These are phyloP conservation scores for Paragorgia papillata DNA, from an alignment of 92 coral and sea anemone species.

Conservation along the genomic window DNA sequence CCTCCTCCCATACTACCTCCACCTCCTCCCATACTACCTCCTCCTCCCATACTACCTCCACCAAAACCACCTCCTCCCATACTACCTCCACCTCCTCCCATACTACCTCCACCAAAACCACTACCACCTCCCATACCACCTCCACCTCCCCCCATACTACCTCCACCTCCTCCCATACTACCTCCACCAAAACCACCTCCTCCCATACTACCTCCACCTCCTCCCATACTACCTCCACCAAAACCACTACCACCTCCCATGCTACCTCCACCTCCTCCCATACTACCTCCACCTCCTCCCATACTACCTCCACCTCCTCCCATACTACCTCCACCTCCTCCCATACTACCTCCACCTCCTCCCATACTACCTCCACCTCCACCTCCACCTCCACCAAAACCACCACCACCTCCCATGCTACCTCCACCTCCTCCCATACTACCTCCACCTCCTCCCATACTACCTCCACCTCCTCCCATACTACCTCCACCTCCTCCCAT, in stretches of 20 bases:
- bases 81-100: background rate
- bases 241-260: background rate
- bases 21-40: background rate
- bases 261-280: background rate
- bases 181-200: background rate
- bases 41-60: background rate
- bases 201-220: background rate
- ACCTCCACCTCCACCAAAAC: background rate
- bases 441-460: background rate
- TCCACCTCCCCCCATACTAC: background rate
- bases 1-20: background rate
- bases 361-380: background rate
- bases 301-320: background rate
- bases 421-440: background rate
- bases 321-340: background rate
- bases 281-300: background rate
- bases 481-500: background rate
- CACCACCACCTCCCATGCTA: background rate
- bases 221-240: background rate
- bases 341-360: constrained; percentile 8
- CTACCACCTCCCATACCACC: background rate
- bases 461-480: background rate
- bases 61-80: constrained; percentile 5
- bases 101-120: constrained; percentile 9
- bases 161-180: background rate